Conservation (phyloP, 2,888 invertebrate genomes). For the Luffia ferchaultella region DNA sequence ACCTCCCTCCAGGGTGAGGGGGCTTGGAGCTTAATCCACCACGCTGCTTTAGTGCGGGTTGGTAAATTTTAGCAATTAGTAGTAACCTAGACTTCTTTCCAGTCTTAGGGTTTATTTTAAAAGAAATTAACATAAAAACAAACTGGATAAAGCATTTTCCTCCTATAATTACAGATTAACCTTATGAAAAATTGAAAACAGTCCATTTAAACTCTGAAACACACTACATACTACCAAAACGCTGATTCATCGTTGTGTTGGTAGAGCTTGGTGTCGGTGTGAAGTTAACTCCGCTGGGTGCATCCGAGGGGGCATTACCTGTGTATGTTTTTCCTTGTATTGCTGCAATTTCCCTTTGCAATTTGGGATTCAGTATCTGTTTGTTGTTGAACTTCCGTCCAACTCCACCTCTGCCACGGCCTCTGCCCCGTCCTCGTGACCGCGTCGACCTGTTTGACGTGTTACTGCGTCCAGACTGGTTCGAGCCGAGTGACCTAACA, state of each 20-base stretch:
- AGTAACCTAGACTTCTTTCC: no score
- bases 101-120: no score
- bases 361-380: conserved; percentile 42
- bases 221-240: conserved; percentile 37
- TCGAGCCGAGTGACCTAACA: conserved; percentile 49
- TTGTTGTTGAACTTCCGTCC: conserved; percentile 46
- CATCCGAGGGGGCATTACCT: conserved; percentile 17
- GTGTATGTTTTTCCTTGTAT: conserved; percentile 43
- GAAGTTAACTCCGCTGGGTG: conserved; percentile 36
- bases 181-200: no score
- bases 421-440: conserved; percentile 32
- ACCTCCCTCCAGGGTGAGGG: no score
- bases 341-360: conserved; percentile 54
- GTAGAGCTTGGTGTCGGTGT: conserved; percentile 48
- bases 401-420: conserved; percentile 38
- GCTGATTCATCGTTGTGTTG: conserved; percentile 46
- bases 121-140: no score
- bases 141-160: no score
- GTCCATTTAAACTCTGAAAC: no score
- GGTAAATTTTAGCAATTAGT: no score
- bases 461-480: conserved; percentile 27
- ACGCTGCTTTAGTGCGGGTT: no score
- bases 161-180: no score
- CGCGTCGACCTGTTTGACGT: conserved; percentile 30
- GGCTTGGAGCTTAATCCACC: no score